Base-by-base conservation (phyloP, 2,888 invertebrate species). In the Empis livida region DNA sequence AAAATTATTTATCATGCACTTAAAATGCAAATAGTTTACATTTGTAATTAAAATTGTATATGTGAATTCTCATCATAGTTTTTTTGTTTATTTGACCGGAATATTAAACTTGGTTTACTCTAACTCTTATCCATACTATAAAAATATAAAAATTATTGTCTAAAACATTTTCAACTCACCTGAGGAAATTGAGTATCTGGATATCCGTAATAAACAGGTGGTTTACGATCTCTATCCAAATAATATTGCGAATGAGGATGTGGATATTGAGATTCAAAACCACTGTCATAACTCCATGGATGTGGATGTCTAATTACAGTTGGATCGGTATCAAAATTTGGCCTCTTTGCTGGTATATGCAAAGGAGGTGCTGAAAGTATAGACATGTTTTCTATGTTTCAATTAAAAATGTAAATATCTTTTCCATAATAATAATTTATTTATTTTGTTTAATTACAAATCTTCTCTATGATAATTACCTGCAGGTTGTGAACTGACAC, bases 281-380 rank as follows among this genome's bases (percentile, higher is more conserved):
- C 58, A 17, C 66, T 61, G 27, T 70, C 68, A 54, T 70, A 70
- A 35, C 65, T 62, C 69, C 70, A 68, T 46, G 66, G 67, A 58
- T 69, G 68, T 52, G 67, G 63, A 57, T 67, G 70, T 53, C 70
- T 61, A 54, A 69, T 70, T 42, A 68, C 68, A 48, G 70, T 65
- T 49, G 67, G 64, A 58, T 70, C 70, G 51, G 68, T 56, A 54
- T 70, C 76, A 64, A 74, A 82, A 57, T 71, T 74, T 49, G 76
- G 71, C 63, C 89, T 77, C 71, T 91, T 90, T 62, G 90, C 90
- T 56, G 90, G 91, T 71, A 91, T 90, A 74, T 91, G 90, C 54
- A 91, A 75, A 50, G 84, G 84, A 51, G 84, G 84, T 53, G 86
- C 87, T 68, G 65, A 60, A 62, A 67, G 63, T 55, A 68, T 61